Evolutionary conservation across 1,140 invertebrate genomes (phyloP), one percentile per base, ranked within the genome.

Genomic region (Trichoplusia ni): DNA sequence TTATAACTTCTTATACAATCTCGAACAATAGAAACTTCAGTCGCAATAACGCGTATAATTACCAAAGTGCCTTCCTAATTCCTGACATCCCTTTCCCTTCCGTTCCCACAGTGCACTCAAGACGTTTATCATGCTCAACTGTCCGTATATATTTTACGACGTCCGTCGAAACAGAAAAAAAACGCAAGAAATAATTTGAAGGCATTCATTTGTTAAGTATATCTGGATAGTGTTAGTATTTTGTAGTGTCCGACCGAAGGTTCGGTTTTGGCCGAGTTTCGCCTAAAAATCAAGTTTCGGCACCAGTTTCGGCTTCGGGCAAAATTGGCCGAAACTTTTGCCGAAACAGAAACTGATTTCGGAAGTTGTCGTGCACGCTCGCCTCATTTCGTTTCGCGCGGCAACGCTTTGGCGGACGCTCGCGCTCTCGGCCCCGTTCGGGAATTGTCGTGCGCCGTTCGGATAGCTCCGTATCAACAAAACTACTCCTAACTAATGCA

Each of bases 321-420:
- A 35, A 61, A 61, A 19, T 47, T 49, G 42, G 29, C 42, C 58
- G 42, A 47, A 61, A 61, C 25, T 31, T 56, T 56, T 38, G 51
- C 33, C 51, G 33, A 56, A 38, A 56, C 23, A 7, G 56, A 59
- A 59, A 59, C 38, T 23, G 23, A 44, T 42, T 38, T 59, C 35
- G 35, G 35, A n/a, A n/a, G n/a, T n/a, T n/a, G n/a, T n/a, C n/a
- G n/a, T n/a, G n/a, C n/a, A n/a, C n/a, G n/a, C n/a, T 37, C 13
- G 33, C n/a, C 33, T 37, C n/a, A 31, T n/a, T 56, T 40, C 19
- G 18, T 56, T 40, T 56, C 35, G 38, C 1, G 53, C 31, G 29
- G 31, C 33, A 37, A 23, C 31, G 51, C 18, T 54, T 54, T 54
- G 51, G 51, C 31, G 33, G 33, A 54, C 51, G 13, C n/a, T 31